Base-by-base conservation (phyloP, 2,888 invertebrate species). In the Chaetogeoica ovagalla region DNA sequence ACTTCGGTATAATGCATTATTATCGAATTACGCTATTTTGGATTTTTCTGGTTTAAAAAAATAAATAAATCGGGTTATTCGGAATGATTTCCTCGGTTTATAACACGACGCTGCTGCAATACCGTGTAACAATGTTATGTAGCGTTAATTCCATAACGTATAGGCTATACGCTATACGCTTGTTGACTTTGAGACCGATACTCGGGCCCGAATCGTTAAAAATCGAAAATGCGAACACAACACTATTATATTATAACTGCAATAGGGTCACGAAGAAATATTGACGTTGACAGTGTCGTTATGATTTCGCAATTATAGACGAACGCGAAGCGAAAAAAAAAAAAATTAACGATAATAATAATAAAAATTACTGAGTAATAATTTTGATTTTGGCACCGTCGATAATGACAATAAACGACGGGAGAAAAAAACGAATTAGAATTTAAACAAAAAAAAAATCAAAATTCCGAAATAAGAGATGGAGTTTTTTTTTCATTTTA, bases 181-280 rank as follows among this genome's bases (percentile, higher is more conserved):
- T 63, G 52, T 79, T 76, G n/a, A 52, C 59, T 76, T 73, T n/a
- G 59, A 68, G n/a, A 76, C 4, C 30, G 30, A 66, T 75, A 65
- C 39, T 19, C 21, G 13, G 37, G 37, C n/a, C 62, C 23, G 5
- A 13, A 17, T 37, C 19, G 19, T 23, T 21, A 23, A 55, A 9
- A 66, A 65, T 65, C 30, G 39, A 37, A 68, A 68, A 37, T 59
- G 11, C 23, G 30, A 76, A 75, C 43, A 57, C 23, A 43, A 60
- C 59, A n/a, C n/a, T n/a, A n/a, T 71, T 15, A 4, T 4, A 30
- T 30, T 30, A 30, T 2, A 48, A 15, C 2, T 68, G 65, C n/a
- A 19, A 75, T 19, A 55, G 37, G 65, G 39, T 66, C 21, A 66
- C 21, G 39, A 66, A n/a, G 21, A 55, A 59, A 21, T 59, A 43